These are phyloP conservation scores for Epinephelus lanceolatus DNA, from an alignment of 2,113 vertebrate species.

Conservation along the genomic window DNA sequence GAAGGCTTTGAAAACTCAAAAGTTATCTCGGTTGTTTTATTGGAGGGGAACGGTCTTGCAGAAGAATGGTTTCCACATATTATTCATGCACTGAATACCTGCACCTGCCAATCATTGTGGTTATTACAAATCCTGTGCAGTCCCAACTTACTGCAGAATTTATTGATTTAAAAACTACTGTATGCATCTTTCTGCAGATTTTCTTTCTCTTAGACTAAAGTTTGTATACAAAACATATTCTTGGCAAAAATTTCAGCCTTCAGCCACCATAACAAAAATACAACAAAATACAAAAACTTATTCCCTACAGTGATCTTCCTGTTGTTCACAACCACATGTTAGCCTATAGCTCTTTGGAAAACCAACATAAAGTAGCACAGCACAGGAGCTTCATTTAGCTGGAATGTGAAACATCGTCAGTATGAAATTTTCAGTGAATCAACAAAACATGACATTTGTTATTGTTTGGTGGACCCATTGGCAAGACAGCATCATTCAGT, in stretches of 20 bases:
- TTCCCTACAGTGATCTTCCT: too few relatives aligned
- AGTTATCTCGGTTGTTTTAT: conserved; percentile 42
- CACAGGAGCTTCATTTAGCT: too few relatives aligned
- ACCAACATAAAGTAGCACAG: too few relatives aligned
- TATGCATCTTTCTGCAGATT: background rate
- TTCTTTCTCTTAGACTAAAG: background rate
- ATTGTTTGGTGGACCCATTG: too few relatives aligned
- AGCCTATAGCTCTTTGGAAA: too few relatives aligned
- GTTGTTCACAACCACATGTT: too few relatives aligned
- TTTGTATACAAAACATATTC: background rate
- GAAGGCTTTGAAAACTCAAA: conserved; percentile 47
- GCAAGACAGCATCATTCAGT: too few relatives aligned
- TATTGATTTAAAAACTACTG: conserved; percentile 1
- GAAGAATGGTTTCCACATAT: conserved; percentile 23
- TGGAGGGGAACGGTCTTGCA: conserved; percentile 19
- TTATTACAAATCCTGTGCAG: conserved; percentile 38
- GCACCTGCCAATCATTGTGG: conserved; percentile 58
- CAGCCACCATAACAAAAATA: background rate
- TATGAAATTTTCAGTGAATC: too few relatives aligned
- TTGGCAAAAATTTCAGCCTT: background rate
- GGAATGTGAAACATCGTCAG: too few relatives aligned
- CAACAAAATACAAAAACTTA: too few relatives aligned
- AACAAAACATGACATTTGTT: too few relatives aligned
- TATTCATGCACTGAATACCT: conserved; percentile 52
- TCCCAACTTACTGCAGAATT: background rate